Evolutionary conservation across 2,797 vertebrate species (phyloP), one percentile per base, ranked within the genome.

Genomic region (Holocentrus rufus): DNA sequence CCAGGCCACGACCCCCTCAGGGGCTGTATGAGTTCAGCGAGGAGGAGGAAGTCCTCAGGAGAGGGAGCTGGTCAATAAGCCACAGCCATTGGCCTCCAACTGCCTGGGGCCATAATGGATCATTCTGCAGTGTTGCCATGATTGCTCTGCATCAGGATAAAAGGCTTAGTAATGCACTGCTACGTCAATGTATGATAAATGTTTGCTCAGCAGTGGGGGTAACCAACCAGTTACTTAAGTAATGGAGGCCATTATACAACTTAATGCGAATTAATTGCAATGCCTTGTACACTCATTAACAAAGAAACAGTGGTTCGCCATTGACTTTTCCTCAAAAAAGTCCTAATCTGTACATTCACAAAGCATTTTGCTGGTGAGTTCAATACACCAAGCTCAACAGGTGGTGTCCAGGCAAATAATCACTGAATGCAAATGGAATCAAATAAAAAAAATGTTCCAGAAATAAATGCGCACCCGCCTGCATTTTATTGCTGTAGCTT

Each of bases 121-220:
- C 77, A 65, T 59, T 46, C 53, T 64, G 72, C 64, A 65, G 83
- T 5, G 9, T 14, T 25, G 53, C 54, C 14, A 36, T 47, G 59
- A 71, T 58, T 62, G 52, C 63, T 63, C 49, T 47, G 56, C 74
- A 68, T 78, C 69, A 57, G 70, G 36, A 74, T 49, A 67, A 75
- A 55, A 65, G 65, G 54, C 58, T 77, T 54, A 27, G 62, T 68
- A 57, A 83, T 66, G 55, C 71, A 75, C 34, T 57, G 67, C 57
- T 5, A 76, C 74, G 79, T 66, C 57, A 69, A 65, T 56, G 61
- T 66, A 22, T 68, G 56, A 81, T 70, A 60, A 74, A 81, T 76
- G 73, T 85, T 72, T 70, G 52, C 49, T 75, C 73, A 74, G 81
- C 67, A 63, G 56, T 0, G 9, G 46, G 31, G 42, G 42, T 70